A percentile compares a stretch with the other conserved stretches of the same genome.
These are phyloP conservation scores for Erynnis tages DNA, from an alignment of 2,888 invertebrate genomes.

Conservation along the genomic window DNA sequence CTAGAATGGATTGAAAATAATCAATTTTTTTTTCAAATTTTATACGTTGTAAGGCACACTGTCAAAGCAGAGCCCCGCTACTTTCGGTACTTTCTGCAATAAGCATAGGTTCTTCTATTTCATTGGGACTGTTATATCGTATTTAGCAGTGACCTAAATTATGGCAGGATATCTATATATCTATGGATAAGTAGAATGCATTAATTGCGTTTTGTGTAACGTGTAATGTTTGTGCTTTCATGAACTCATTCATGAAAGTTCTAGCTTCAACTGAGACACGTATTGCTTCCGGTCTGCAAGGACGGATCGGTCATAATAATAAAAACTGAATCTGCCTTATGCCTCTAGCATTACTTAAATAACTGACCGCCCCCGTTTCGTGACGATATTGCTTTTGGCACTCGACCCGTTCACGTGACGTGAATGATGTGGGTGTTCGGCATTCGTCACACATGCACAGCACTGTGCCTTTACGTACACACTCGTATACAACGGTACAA, in stretches of 20 bases:
- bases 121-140: no score
- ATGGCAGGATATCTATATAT: no score
- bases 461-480: conserved; percentile 27
- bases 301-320: conserved; percentile 16
- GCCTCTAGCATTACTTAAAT: conserved; percentile 40
- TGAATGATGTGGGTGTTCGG: conserved; percentile 35
- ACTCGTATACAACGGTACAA: neutral
- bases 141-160: no score
- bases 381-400: conserved; percentile 59
- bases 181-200: no score
- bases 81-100: no score
- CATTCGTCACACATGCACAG: conserved; percentile 35
- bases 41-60: no score
- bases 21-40: no score
- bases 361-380: conserved; percentile 39
- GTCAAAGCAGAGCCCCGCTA: no score
- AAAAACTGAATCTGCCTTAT: neutral
- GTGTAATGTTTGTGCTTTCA: no score
- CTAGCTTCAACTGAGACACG: conserved; percentile 12
- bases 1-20: no score
- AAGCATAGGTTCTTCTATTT: no score
- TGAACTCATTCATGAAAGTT: conserved; percentile 7
- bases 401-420: conserved; percentile 46
- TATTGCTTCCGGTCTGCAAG: conserved; percentile 12
- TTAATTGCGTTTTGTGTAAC: no score